Conservation (phyloP, 2,113 vertebrate genomes). For the Percopsis transmontana region DNA sequence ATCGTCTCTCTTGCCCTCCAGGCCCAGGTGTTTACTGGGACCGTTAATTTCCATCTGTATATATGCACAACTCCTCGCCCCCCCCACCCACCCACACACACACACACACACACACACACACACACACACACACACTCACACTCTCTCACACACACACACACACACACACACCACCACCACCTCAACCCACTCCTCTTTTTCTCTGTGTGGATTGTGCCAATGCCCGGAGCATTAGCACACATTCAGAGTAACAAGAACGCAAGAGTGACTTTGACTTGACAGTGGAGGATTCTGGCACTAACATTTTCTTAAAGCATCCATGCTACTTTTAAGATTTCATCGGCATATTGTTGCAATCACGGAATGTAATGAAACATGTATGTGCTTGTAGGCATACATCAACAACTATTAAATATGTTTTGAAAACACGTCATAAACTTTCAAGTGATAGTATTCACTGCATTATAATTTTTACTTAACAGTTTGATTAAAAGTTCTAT, state of each 20-base stretch:
- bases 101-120: no score
- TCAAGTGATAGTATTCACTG: no score
- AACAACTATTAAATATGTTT: no score
- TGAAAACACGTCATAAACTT: no score
- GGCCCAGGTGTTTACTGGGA: slow-evolving; percentile 71
- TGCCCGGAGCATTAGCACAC: slow-evolving; percentile 28
- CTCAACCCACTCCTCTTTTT: slow-evolving; percentile 16
- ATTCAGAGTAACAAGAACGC: slow-evolving; percentile 7
- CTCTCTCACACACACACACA: no score
- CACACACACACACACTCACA: no score
- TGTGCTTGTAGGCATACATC: no score
- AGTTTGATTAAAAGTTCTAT: background rate
- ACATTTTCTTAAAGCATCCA: slow-evolving; percentile 20
- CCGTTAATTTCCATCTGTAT: slow-evolving; percentile 64
- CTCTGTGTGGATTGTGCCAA: slow-evolving; percentile 29
- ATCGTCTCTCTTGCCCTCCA: slow-evolving; percentile 49
- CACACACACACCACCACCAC: slow-evolving; percentile 35
- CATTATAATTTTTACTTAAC: no score
- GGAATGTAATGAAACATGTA: background rate
- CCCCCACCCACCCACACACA: no score
- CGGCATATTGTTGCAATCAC: slow-evolving; percentile 1
- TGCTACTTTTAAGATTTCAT: background rate
- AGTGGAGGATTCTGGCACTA: slow-evolving; percentile 30
- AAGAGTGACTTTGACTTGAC: slow-evolving; percentile 55
- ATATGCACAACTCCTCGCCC: slow-evolving; percentile 8